Conservation (phyloP, 2,113 vertebrate genomes). For the Esox niger region DNA sequence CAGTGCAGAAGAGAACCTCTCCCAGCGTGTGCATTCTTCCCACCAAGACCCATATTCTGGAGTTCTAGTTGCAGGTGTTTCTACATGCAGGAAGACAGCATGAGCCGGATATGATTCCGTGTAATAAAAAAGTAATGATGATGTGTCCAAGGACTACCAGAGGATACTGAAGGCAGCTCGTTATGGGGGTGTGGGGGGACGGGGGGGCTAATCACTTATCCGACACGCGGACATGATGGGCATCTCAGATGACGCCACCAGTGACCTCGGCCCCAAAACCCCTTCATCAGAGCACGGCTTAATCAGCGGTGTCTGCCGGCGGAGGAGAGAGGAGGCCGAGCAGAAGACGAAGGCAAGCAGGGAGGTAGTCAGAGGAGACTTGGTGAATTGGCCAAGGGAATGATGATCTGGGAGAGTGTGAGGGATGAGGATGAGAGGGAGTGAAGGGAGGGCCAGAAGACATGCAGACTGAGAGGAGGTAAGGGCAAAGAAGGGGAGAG, state of each 20-base stretch:
- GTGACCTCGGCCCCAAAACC: constrained; percentile 26
- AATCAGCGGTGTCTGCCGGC: constrained; percentile 46
- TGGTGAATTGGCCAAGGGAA: not conserved
- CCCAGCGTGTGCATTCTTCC: no score
- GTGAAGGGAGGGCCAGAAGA: constrained; percentile 14
- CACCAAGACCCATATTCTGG: no score
- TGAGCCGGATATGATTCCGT: no score
- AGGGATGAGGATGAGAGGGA: constrained; percentile 1
- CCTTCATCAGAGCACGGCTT: constrained; percentile 41
- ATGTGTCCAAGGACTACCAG: not conserved
- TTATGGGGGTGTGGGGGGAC: constrained; percentile 29
- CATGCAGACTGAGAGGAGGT: not conserved
- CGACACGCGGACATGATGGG: constrained; percentile 48
- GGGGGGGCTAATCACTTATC: constrained; percentile 48
- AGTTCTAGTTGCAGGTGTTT: no score
- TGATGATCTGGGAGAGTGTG: not conserved
- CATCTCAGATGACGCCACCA: constrained; percentile 34
- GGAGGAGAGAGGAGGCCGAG: constrained; percentile 27
- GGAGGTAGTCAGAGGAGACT: not conserved
- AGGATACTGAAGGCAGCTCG: constrained; percentile 26
- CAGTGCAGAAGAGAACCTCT: no score
- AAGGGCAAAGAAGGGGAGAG: constrained; percentile 1
- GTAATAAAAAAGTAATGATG: not conserved
- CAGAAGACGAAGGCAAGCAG: not conserved
- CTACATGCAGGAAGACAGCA: no score